Percentiles rank a stretch among this genome's conserved stretches.
phyloP scores from a whole-genome alignment of 2,113 vertebrate genomes.

The Menura novaehollandiae region DNA sequence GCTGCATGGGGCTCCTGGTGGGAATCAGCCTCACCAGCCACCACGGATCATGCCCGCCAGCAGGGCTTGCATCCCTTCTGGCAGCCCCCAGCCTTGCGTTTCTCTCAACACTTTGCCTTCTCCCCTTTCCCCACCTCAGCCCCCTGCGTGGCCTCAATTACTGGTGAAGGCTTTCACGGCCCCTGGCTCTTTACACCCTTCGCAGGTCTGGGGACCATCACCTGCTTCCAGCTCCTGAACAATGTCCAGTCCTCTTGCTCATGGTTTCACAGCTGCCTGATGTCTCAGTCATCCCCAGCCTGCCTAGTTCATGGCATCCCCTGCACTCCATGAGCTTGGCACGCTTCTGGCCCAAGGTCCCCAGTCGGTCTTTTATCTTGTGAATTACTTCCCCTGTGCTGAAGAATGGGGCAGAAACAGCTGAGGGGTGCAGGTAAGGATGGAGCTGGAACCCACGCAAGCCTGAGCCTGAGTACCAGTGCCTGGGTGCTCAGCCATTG shows the following conservation, averaged over 20 bases:
- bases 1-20: fast-evolving
- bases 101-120: neutral
- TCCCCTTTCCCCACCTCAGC: neutral
- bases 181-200: neutral
- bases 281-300: neutral
- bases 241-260: neutral
- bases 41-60: fast-evolving
- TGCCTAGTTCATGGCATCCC: neutral
- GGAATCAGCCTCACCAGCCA: neutral
- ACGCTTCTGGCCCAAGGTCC: fast-evolving
- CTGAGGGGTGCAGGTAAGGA: neutral
- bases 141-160: neutral
- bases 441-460: neutral
- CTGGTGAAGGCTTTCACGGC: neutral
- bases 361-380: fast-evolving
- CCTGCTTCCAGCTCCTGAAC: neutral
- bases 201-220: neutral
- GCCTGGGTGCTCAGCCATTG: neutral
- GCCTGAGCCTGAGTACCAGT: neutral
- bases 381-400: neutral
- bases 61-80: neutral
- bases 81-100: neutral
- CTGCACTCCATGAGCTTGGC: neutral
- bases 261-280: neutral
- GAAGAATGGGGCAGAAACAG: neutral